Evolutionary conservation across 1,140 invertebrate genomes (phyloP).

Genomic region (Pachyrhynchus sulphureomaculatus): DNA sequence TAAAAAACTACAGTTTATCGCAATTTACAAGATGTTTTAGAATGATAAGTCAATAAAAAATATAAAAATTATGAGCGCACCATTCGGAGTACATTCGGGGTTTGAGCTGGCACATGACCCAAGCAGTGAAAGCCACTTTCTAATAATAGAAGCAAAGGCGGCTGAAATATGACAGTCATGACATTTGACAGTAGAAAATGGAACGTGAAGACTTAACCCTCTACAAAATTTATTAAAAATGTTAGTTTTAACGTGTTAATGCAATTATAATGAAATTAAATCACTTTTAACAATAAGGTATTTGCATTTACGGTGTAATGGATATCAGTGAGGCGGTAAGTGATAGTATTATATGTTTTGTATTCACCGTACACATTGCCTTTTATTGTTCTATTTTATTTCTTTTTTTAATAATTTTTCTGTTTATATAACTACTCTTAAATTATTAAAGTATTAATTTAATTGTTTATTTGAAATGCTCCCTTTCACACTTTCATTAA

Average conservation of each 20-base stretch:
- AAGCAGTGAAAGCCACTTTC: too few relatives aligned
- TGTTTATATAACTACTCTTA: background rate
- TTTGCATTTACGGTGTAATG: slow-evolving; percentile 10
- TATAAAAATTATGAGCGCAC: too few relatives aligned
- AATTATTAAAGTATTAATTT: background rate
- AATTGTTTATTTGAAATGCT: background rate
- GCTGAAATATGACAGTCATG: too few relatives aligned
- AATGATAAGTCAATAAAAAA: too few relatives aligned
- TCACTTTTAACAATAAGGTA: slow-evolving; percentile 18
- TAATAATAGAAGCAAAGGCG: too few relatives aligned
- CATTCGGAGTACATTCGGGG: too few relatives aligned
- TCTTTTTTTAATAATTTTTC: slow-evolving; percentile 1
- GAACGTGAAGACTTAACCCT: slow-evolving; percentile 40
- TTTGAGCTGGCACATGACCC: too few relatives aligned
- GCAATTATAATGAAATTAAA: slow-evolving; percentile 20
- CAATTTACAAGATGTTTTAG: too few relatives aligned
- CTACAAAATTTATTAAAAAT: slow-evolving; percentile 26
- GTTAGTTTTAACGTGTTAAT: slow-evolving; percentile 12
- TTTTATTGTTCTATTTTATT: background rate
- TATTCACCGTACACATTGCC: background rate
- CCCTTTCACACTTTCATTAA: too few relatives aligned
- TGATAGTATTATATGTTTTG: slow-evolving; percentile 1
- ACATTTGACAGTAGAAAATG: slow-evolving; percentile 17
- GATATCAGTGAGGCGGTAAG: slow-evolving; percentile 32
- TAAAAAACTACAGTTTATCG: too few relatives aligned